Base-by-base conservation (phyloP, 1,140 invertebrate species). In the Lepeophtheirus salmonis region DNA sequence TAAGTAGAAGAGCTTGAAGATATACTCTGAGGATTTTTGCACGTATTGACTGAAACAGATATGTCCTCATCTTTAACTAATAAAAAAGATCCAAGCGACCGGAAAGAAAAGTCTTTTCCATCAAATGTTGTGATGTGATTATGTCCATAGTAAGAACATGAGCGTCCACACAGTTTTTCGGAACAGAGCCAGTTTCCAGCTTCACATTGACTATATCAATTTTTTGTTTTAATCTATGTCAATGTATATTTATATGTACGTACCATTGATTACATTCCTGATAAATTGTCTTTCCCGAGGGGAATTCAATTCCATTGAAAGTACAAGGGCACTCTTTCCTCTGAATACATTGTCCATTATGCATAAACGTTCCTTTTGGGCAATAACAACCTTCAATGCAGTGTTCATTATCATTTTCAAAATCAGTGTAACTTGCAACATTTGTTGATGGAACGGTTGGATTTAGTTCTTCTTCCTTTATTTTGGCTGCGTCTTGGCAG, bases 341-440 rank as follows among this genome's bases (percentile, higher is more conserved):
- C 14, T 20, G 17, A 13, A 54, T 54, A 13, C 52, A 54, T 3
- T 20, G 23, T 12, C 52, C 52, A 2, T 54, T 24, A 23, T 24
- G 52, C 18, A 16, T 21, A 54, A 20, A 54, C 52, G 23, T 54
- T 20, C 52, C 52, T 2, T 13, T 54, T n/a, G 52, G 52, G 17
- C 52, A 54, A 23, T 54, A 54, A 13, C 52, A 54, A 20, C 52
- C 52, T 54, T 54, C 52, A 13, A 54, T 54, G 21, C 52, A 54
- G 30, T 41, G 30, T 6, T 41, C 30, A 6, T n/a, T 6, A 41
- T 41, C 30, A n/a, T n/a, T 41, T 41, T 41, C 6, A 41, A 41
- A n/a, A 41, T n/a, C 30, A 6, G 30, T 10, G n/a, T 41, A 41
- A 41, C 6, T n/a, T 6, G 30, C 30, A n/a, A 41, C n/a, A 41